Evolutionary conservation across 1,140 invertebrate species (phyloP).

Genomic region (Aradophagus sp.): DNA sequence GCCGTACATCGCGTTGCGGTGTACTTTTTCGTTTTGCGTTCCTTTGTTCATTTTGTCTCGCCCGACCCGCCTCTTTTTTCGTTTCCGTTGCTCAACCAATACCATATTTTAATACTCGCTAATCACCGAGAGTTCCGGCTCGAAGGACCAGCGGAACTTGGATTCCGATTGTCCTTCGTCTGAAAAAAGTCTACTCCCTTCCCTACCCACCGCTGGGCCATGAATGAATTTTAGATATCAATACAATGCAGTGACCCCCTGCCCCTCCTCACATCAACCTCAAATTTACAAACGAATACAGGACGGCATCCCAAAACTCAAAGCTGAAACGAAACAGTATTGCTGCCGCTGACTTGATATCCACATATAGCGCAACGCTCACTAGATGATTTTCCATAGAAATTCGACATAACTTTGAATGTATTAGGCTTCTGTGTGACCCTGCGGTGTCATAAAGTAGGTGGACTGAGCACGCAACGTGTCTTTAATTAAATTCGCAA

Average conservation of each 20-base stretch:
- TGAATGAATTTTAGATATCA: not conserved
- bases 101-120: not conserved
- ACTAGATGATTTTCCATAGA: conserved; percentile 12
- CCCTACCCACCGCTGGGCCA: no score
- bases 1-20: no score
- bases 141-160: not conserved
- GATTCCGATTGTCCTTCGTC: conserved; percentile 8
- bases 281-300: conserved; percentile 1
- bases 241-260: no score
- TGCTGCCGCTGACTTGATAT: conserved; percentile 8
- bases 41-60: no score
- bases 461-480: conserved; percentile 54
- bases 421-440: conserved; percentile 52
- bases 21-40: no score
- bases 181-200: not conserved
- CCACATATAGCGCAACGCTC: not conserved
- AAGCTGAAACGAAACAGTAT: not conserved
- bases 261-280: no score
- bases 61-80: no score
- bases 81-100: no score
- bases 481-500: conserved; percentile 32
- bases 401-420: conserved; percentile 31
- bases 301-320: not conserved
- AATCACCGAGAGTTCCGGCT: not conserved
- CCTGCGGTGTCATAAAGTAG: conserved; percentile 51